Evolutionary conservation across 92 coral and sea anemone species (phyloP).

Genomic region (Zoanthus solanderi): DNA sequence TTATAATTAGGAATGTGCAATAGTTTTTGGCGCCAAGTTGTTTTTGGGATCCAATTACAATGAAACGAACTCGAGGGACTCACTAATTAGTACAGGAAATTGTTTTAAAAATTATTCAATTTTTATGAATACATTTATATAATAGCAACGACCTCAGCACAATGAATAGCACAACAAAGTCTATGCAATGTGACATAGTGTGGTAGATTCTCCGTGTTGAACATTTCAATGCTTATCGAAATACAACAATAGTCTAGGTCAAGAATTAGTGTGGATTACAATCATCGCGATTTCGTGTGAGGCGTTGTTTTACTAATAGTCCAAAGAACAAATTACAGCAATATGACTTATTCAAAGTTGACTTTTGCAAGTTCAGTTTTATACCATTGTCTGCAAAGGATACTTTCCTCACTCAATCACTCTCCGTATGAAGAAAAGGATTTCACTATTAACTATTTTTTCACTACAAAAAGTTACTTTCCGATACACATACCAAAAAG

Average conservation of each 20-base stretch:
- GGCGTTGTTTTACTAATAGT: conserved; percentile 13
- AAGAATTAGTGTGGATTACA: conserved; percentile 33
- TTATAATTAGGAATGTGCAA: conserved; percentile 10
- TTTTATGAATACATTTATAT: not conserved
- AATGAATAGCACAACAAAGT: not conserved
- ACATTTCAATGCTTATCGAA: conserved; percentile 1
- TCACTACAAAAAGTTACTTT: too few relatives aligned
- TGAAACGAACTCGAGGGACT: not conserved
- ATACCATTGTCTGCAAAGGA: not conserved
- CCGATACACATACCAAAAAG: too few relatives aligned
- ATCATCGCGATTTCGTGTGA: conserved; percentile 22
- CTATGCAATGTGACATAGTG: not conserved
- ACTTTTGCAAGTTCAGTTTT: not conserved
- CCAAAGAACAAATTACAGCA: conserved; percentile 23
- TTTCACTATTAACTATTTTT: too few relatives aligned
- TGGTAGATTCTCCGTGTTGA: not conserved
- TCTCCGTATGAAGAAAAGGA: too few relatives aligned
- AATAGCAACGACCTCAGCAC: not conserved
- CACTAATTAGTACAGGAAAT: conserved; percentile 36
- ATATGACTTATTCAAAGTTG: not conserved
- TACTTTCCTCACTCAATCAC: too few relatives aligned
- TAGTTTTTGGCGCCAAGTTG: conserved; percentile 34
- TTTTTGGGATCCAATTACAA: conserved; percentile 14
- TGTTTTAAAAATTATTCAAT: not conserved
- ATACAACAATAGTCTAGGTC: conserved; percentile 33